These are phyloP conservation scores for Toxostoma redivivum DNA, from an alignment of 2,113 vertebrate genomes.

Conservation along the genomic window DNA sequence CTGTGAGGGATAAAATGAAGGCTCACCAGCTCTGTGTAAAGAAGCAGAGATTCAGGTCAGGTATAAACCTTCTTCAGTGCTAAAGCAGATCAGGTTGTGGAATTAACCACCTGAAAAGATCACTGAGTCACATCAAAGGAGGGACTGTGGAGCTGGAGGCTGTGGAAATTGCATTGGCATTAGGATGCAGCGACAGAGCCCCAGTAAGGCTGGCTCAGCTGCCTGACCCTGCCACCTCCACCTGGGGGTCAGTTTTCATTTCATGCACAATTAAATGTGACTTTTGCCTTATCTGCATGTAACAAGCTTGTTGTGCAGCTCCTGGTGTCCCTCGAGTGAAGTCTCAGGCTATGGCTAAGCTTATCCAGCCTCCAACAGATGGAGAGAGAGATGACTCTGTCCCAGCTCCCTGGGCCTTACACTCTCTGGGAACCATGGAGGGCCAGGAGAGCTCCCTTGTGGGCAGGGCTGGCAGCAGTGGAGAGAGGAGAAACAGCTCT, in stretches of 20 bases:
- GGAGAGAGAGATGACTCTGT: not conserved
- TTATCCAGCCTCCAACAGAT: not conserved
- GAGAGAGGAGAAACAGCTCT: not conserved
- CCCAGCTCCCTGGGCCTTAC: not conserved
- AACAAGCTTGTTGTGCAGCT: not conserved
- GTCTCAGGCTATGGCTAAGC: not conserved
- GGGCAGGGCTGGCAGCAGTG: not conserved
- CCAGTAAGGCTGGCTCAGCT: not conserved
- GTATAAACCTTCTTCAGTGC: not conserved
- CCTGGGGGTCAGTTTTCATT: not conserved
- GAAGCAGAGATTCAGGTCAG: constrained; percentile 25
- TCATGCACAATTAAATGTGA: not conserved
- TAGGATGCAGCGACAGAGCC: not conserved
- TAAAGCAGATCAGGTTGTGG: not conserved
- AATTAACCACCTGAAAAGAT: constrained; percentile 34
- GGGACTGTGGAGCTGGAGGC: not conserved
- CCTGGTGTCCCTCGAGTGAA: not conserved
- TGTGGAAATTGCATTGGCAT: not conserved
- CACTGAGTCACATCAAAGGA: constrained; percentile 21
- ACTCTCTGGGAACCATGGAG: not conserved
- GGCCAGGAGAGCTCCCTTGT: fast-evolving
- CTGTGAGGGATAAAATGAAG: not conserved
- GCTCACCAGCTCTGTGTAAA: not conserved
- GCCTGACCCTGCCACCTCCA: not conserved
- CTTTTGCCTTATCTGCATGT: not conserved